A percentile compares a stretch with the other conserved stretches of the same genome.
Conservation (phyloP, 30 jellyfish, hydroid and myxozoan species). For the Haliclystus octoradiatus region DNA sequence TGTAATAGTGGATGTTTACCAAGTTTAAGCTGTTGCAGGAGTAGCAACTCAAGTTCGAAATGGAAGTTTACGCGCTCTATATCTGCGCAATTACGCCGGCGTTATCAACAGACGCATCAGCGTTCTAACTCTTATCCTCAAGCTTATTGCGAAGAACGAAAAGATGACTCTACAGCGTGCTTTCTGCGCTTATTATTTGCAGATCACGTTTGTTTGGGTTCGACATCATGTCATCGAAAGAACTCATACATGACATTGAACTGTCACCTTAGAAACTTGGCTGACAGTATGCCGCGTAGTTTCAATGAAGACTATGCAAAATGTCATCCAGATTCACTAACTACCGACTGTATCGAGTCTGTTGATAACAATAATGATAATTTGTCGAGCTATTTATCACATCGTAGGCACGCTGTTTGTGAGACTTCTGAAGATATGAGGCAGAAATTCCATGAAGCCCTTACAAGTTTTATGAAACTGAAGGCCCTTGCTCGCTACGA, state of each 20-base stretch:
- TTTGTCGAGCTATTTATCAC: constrained; percentile 37
- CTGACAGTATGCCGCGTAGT: constrained; percentile 74
- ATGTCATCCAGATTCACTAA: background rate
- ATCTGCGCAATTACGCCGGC: background rate
- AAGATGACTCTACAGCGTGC: background rate
- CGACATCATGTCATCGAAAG: background rate
- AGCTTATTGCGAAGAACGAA: background rate
- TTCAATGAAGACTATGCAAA: constrained; percentile 17
- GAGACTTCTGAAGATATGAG: constrained; percentile 72
- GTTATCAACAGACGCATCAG: background rate
- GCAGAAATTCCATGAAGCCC: constrained; percentile 59
- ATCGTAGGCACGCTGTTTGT: constrained; percentile 80
- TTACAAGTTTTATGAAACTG: constrained; percentile 60
- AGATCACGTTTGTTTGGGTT: background rate
- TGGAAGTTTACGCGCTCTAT: background rate
- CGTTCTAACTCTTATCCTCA: background rate
- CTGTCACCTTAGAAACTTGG: constrained; percentile 55
- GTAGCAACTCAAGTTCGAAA: background rate
- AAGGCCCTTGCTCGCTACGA: constrained; percentile 80
- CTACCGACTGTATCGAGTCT: background rate
- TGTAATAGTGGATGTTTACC: background rate
- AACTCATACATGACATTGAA: constrained; percentile 24
- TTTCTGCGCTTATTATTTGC: background rate
- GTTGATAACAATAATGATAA: background rate
- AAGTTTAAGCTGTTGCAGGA: background rate